Evolutionary conservation across 37 sponge, comb jelly and placozoan genomes (phyloP).

Genomic region (Spongia lamella): DNA sequence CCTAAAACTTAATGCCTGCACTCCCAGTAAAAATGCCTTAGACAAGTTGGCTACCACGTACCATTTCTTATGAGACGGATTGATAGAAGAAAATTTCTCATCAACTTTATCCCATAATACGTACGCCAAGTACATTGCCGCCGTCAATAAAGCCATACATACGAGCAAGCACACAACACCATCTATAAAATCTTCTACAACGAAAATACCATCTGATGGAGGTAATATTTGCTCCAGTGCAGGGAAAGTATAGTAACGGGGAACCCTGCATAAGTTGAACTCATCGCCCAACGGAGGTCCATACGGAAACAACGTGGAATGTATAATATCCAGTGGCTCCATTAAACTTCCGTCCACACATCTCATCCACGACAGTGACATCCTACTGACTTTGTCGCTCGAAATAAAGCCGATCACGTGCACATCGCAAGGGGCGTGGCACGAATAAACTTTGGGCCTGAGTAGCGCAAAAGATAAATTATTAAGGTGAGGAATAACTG

Average conservation of each 20-base stretch:
- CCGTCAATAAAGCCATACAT: constrained; percentile 20
- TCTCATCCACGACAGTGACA: constrained; percentile 8
- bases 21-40: constrained; percentile 61
- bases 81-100: constrained; percentile 50
- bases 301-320: constrained; percentile 56
- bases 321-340: constrained; percentile 62
- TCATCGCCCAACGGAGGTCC: constrained; percentile 27
- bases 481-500: no score
- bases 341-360: constrained; percentile 59
- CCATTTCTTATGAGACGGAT: constrained; percentile 84
- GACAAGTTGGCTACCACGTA: constrained; percentile 82
- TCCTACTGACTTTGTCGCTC: no score
- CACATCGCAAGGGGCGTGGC: no score
- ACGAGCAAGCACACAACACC: constrained; percentile 30
- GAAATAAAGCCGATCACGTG: no score
- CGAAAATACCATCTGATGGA: constrained; percentile 23
- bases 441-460: no score
- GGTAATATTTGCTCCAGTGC: constrained; percentile 35
- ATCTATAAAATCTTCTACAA: constrained; percentile 56
- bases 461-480: no score
- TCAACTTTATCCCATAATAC: constrained; percentile 38
- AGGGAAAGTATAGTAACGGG: constrained; percentile 5
- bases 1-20: constrained; percentile 26
- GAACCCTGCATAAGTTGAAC: constrained; percentile 39
- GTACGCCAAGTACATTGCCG: constrained; percentile 14